Evolutionary conservation across 2,888 invertebrate genomes (phyloP), one percentile per base, ranked within the genome.

Genomic region (Pherbina coryleti): DNA sequence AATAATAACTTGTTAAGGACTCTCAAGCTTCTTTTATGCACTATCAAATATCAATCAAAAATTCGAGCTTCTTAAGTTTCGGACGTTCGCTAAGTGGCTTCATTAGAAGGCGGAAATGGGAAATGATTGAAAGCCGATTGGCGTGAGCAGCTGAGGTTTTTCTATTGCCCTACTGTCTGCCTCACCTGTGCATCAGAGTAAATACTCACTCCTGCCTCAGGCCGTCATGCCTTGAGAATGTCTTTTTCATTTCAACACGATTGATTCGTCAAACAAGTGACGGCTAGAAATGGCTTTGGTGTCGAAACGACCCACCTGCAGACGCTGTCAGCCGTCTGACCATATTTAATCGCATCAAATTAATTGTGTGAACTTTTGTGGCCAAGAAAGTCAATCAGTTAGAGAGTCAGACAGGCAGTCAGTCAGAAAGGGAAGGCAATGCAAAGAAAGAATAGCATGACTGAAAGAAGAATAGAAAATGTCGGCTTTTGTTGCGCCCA

Each of bases 281-380:
- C 60, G 28, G 25, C 17, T 60, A 22, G 60, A 60, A 60, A 14
- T 60, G 28, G 28, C 60, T 14, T 25, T 60, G 60, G 60, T 60
- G 28, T 22, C 25, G 22, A 28, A 60, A 14, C 14, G 44, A 14
- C 14, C 60, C 60, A 28, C 28, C 25, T 28, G 22, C 11, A 17
- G 25, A 19, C 60, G 44, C 37, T 49, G 19, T 67, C 67, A 34
- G 37, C 31, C 31, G 19, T 51, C 31, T 28, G 55, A 17, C 53
- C 19, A 55, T 53, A 55, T 51, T 81, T 80, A 81, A 81, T 81
- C 81, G 81, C 79, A 78, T 81, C 79, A 81, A 81, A 80, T 81
- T 81, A 81, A 81, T 81, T 80, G 80, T 79, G 75, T 67, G 79
- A 79, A 80, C 74, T 80, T 79, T 78, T 79, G 78, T 81, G 81